Evolutionary conservation across 2,113 vertebrate species (phyloP).

Genomic region (Phoxinus phoxinus): DNA sequence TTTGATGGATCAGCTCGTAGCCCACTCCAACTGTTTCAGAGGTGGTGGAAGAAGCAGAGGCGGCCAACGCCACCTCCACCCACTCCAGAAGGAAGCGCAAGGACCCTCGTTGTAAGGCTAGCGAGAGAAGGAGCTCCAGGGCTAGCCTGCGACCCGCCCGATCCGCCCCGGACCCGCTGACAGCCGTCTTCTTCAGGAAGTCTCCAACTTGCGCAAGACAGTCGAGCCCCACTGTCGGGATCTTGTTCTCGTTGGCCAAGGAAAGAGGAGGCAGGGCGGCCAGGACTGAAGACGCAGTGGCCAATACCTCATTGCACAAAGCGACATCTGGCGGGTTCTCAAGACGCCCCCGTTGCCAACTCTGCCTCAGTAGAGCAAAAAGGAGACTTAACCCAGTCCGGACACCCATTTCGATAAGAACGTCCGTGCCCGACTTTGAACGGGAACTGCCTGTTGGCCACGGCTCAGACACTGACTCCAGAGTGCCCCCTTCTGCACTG

Average conservation of each 20-base stretch:
- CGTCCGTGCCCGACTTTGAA: conserved; percentile 77
- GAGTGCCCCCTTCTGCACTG: conserved; percentile 66
- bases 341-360: conserved; percentile 71
- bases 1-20: conserved; percentile 78
- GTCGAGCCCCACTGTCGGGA: conserved; percentile 80
- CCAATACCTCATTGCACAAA: conserved; percentile 80
- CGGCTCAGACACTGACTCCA: conserved; percentile 69
- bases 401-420: conserved; percentile 84
- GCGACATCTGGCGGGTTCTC: conserved; percentile 72
- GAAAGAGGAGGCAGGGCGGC: conserved; percentile 79
- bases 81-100: conserved; percentile 82
- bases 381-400: conserved; percentile 82
- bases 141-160: conserved; percentile 75
- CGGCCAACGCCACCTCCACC: conserved; percentile 81
- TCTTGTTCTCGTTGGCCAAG: conserved; percentile 83
- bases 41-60: conserved; percentile 63
- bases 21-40: conserved; percentile 68
- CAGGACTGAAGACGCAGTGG: conserved; percentile 79
- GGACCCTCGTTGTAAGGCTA: conserved; percentile 80
- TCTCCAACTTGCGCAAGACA: conserved; percentile 79
- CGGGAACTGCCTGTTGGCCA: conserved; percentile 63
- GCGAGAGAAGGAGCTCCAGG: conserved; percentile 77
- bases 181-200: conserved; percentile 80
- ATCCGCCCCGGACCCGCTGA: conserved; percentile 75
- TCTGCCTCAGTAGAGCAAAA: conserved; percentile 80